A percentile compares a stretch with the other conserved stretches of the same genome.
Evolutionary conservation across 2,113 vertebrate genomes (phyloP).

Genomic region (Notiomystis cincta): DNA sequence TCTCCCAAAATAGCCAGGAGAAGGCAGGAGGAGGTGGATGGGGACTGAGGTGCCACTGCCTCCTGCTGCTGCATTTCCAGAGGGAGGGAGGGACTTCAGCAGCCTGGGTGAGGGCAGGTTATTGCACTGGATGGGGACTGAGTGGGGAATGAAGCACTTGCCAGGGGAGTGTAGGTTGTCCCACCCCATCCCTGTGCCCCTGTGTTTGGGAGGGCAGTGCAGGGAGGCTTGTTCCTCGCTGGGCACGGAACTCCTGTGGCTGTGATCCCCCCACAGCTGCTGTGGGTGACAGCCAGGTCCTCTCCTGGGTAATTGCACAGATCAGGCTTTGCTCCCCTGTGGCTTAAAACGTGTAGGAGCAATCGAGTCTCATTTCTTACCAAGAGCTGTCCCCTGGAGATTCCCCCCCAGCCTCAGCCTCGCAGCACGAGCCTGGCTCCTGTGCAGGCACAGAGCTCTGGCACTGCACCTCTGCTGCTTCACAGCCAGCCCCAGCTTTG

Average conservation of each 20-base stretch:
- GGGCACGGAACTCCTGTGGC: accelerated
- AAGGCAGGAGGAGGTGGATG: neutral
- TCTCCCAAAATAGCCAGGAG: neutral
- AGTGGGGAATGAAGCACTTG: neutral
- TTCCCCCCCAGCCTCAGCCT: neutral
- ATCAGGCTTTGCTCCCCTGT: neutral
- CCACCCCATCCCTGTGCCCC: neutral
- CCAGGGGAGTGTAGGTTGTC: neutral
- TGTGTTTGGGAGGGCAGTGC: neutral
- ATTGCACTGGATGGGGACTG: neutral
- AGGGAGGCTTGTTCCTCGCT: neutral
- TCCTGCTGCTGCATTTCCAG: neutral
- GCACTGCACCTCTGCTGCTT: neutral
- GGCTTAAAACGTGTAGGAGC: neutral
- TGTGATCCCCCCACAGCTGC: neutral
- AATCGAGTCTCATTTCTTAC: neutral
- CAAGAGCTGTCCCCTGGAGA: neutral
- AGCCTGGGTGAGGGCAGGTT: neutral
- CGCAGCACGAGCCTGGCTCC: neutral
- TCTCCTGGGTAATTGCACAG: neutral
- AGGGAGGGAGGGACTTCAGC: neutral
- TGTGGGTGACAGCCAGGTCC: neutral
- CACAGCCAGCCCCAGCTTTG: accelerated
- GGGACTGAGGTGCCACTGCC: neutral
- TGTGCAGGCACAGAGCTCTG: neutral